Evolutionary conservation across 2,888 invertebrate genomes (phyloP), one percentile per base, ranked within the genome.

Genomic region (Dynastes hyllus): DNA sequence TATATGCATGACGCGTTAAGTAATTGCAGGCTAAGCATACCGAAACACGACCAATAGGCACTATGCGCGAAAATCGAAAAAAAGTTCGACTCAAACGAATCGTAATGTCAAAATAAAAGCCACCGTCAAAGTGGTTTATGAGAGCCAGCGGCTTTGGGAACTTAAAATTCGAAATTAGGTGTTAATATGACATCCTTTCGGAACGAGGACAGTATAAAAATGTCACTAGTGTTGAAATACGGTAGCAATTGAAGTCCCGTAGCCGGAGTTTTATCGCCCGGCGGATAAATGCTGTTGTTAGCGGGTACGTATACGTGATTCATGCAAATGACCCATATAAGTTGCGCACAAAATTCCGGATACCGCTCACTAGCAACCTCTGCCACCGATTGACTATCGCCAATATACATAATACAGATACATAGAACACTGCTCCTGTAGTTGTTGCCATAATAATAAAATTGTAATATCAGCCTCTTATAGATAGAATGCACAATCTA

Each of bases 321-420:
- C 75, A 75, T 65, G 75, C 75, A 75, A 75, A 75, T 75, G 75
- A 63, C 63, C 75, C 65, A 75, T 65, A 63, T 75, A 75, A 58
- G 61, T 61, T 32, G 51, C 22, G 55, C 58, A n/a, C 37, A 16
- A 50, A 22, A 63, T 50, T 69, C 29, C 50, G 27, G 5, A 51
- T 29, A 51, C 29, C 9, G 13, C 6, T 27, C 50, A 4, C 13
- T 69, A 29, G 51, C 29, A 13, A n/a, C 13, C 51, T 69, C 69
- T 51, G 16, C 27, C n/a, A 51, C 13, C 29, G 29, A 27, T 3
- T 11, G 27, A 32, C 32, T 32, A 37, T 37, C 32, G 32, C 5
- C 5, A 37, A 37, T 37, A 37, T 37, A 37, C 32, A 37, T 37
- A 22, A 22, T 22, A 22, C 22, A 22, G 22, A 22, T 22, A 22